These are phyloP conservation scores for Brevimyrus niger DNA, from an alignment of 2,113 vertebrate species.

Conservation along the genomic window DNA sequence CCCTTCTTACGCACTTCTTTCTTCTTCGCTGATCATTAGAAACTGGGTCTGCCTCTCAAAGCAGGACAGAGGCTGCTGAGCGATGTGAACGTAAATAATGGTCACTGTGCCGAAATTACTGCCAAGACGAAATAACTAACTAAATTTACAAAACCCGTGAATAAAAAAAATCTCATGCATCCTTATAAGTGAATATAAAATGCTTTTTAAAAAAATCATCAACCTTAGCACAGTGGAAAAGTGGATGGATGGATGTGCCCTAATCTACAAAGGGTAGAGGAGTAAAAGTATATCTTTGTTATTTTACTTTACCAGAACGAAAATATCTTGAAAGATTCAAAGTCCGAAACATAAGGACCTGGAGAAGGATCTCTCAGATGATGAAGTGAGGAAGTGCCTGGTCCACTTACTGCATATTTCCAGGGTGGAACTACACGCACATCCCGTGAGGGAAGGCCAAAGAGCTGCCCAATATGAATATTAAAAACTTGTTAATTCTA, in stretches of 20 bases:
- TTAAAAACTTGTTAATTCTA: conserved; percentile 77
- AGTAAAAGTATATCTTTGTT: background rate
- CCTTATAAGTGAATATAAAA: background rate
- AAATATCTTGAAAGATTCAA: background rate
- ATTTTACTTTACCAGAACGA: background rate
- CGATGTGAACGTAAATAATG: background rate
- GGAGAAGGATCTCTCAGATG: conserved; percentile 43
- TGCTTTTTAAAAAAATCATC: background rate
- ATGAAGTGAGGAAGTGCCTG: conserved; percentile 41
- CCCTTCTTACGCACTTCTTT: background rate
- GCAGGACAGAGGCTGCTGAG: background rate
- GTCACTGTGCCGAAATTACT: background rate
- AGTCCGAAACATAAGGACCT: conserved; percentile 34
- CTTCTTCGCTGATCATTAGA: conserved; percentile 1
- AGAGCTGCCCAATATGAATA: conserved; percentile 40
- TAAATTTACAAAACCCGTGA: background rate
- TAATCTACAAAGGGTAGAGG: background rate
- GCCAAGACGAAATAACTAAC: background rate
- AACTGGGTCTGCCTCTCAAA: background rate
- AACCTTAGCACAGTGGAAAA: background rate
- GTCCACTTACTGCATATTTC: conserved; percentile 17
- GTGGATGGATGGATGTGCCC: background rate
- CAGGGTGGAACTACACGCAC: conserved; percentile 29
- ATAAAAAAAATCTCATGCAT: background rate
- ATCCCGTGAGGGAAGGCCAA: conserved; percentile 1